phyloP scores from a whole-genome alignment of 2,888 invertebrate genomes.

The Cheilosia variabilis region DNA sequence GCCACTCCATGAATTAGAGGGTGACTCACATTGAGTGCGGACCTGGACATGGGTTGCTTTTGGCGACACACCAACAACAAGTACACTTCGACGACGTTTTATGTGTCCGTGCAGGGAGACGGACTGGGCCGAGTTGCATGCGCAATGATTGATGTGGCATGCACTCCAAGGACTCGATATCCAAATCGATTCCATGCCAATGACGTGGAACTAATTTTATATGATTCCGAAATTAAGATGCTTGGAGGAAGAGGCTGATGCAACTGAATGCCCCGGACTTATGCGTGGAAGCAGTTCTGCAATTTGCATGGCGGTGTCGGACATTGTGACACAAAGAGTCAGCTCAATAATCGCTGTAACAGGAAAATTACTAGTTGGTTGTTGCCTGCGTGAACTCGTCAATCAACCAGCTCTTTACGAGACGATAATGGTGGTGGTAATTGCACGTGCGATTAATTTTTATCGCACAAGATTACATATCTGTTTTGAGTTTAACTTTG shows the following conservation, averaged over 20 bases:
- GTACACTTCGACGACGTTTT: constrained; percentile 26
- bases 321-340: constrained; percentile 52
- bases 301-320: no score
- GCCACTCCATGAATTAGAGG: constrained; percentile 34
- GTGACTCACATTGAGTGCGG: constrained; percentile 14
- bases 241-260: background rate
- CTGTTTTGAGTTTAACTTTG: no score
- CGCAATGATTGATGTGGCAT: constrained; percentile 66
- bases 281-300: background rate
- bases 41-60: constrained; percentile 32
- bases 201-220: constrained; percentile 38
- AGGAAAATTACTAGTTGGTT: constrained; percentile 32
- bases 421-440: constrained; percentile 38
- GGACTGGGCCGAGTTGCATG: constrained; percentile 31
- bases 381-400: constrained; percentile 15
- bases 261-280: background rate
- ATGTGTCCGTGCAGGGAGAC: constrained; percentile 31
- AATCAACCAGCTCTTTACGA: constrained; percentile 41
- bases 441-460: constrained; percentile 9
- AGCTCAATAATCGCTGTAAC: constrained; percentile 45
- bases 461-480: background rate
- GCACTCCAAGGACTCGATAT: constrained; percentile 37
- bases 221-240: constrained; percentile 24
- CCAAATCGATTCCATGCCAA: constrained; percentile 59
- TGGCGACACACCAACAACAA: constrained; percentile 63